Evolutionary conservation across 92 coral and sea anemone genomes (phyloP).

Genomic region (Porites divaricata): DNA sequence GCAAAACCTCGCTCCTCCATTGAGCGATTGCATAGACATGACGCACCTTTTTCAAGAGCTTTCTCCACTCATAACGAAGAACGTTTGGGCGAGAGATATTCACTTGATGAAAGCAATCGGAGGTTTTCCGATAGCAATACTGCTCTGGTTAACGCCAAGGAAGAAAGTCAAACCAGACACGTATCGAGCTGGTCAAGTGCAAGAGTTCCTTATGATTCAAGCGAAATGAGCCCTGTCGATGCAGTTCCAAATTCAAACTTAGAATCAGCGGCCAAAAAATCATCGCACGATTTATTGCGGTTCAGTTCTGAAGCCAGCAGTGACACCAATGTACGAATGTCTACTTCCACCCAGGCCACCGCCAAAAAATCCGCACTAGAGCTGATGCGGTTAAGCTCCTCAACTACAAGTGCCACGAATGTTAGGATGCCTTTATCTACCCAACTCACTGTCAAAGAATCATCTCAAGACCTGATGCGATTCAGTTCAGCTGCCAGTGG

Average conservation of each 20-base stretch:
- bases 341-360: too few species aligned
- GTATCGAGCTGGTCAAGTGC: slow-evolving; percentile 30
- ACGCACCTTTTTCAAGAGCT: not conserved
- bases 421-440: too few species aligned
- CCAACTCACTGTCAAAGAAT: too few species aligned
- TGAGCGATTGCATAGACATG: not conserved
- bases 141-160: not conserved
- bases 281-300: not conserved
- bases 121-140: not conserved
- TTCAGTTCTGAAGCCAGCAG: not conserved
- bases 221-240: slow-evolving; percentile 8
- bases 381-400: too few species aligned
- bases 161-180: not conserved
- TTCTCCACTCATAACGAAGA: not conserved
- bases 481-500: too few species aligned
- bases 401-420: too few species aligned
- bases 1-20: not conserved
- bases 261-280: not conserved
- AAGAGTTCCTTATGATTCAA: slow-evolving; percentile 5
- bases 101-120: not conserved
- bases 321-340: too few species aligned
- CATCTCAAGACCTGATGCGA: too few species aligned
- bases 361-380: too few species aligned
- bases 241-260: not conserved
- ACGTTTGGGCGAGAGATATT: not conserved